phyloP scores from a whole-genome alignment of 2,113 vertebrate species.

The Muscicapa adusta region DNA sequence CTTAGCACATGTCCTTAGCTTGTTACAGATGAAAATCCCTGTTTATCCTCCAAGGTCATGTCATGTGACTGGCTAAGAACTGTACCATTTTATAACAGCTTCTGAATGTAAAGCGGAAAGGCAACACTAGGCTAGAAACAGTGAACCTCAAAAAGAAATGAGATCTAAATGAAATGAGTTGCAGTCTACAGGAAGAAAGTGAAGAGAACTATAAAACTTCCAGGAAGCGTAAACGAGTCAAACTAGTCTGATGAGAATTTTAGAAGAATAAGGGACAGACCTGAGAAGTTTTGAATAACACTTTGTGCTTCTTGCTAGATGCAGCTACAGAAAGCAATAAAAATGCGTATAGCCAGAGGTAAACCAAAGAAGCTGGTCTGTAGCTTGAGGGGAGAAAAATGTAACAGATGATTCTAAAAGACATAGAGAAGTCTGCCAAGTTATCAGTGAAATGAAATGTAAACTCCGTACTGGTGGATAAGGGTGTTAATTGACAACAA shows the following conservation, averaged over 20 bases:
- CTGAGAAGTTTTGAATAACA: background rate
- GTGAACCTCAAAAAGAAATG: background rate
- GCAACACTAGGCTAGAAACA: background rate
- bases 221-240: background rate
- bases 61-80: background rate
- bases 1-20: background rate
- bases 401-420: background rate
- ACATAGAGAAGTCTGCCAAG: background rate
- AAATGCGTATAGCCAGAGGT: background rate
- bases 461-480: background rate
- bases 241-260: background rate
- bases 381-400: background rate
- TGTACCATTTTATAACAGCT: background rate
- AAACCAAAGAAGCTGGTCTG: background rate
- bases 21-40: background rate
- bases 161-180: background rate
- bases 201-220: background rate
- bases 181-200: background rate
- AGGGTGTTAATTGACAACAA: rapidly evolving
- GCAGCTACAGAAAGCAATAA: background rate
- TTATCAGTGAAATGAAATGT: background rate
- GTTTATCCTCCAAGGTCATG: background rate
- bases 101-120: background rate
- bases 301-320: background rate
- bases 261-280: background rate